phyloP scores from a whole-genome alignment of 2,888 invertebrate genomes.

The Calliscelio sp. region DNA sequence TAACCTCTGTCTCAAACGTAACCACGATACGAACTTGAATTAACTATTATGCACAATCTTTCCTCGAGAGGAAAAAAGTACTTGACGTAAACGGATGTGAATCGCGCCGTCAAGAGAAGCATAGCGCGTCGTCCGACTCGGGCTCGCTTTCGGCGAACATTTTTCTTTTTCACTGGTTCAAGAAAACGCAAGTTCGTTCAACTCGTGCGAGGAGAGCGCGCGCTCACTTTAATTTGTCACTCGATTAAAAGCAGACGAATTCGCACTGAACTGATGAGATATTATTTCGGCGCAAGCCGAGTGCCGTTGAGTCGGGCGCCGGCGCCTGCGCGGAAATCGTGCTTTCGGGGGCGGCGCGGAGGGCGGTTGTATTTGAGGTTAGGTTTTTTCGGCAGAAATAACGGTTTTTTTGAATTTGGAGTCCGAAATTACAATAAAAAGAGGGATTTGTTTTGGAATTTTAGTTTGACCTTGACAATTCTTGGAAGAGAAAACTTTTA shows the following conservation, averaged over 20 bases:
- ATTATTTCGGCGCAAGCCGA: conserved; percentile 54
- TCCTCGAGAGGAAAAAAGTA: conserved; percentile 1
- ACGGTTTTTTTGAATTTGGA: too few relatives aligned
- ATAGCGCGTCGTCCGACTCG: conserved; percentile 44
- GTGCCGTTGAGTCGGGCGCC: conserved; percentile 32
- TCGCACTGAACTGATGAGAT: conserved; percentile 53
- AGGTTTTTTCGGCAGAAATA: too few relatives aligned
- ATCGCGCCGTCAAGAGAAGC: conserved; percentile 53
- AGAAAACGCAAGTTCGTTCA: conserved; percentile 19
- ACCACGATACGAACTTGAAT: conserved; percentile 43
- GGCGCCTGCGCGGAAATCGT: conserved; percentile 18
- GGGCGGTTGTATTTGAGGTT: too few relatives aligned
- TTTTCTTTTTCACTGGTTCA: too few relatives aligned
- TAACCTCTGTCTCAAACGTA: conserved; percentile 18
- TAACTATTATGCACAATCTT: background rate
- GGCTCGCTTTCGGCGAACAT: conserved; percentile 51
- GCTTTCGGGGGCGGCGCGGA: too few relatives aligned
- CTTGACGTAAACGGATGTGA: conserved; percentile 38
- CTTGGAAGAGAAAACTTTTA: too few relatives aligned
- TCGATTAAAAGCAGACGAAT: conserved; percentile 64
- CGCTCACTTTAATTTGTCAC: conserved; percentile 54
- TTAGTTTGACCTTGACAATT: too few relatives aligned
- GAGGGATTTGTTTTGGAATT: too few relatives aligned
- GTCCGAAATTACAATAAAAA: too few relatives aligned
- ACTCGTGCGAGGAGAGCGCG: background rate